Base-by-base conservation (phyloP, 2,888 invertebrate genomes). In the Drosophila falleni region DNA sequence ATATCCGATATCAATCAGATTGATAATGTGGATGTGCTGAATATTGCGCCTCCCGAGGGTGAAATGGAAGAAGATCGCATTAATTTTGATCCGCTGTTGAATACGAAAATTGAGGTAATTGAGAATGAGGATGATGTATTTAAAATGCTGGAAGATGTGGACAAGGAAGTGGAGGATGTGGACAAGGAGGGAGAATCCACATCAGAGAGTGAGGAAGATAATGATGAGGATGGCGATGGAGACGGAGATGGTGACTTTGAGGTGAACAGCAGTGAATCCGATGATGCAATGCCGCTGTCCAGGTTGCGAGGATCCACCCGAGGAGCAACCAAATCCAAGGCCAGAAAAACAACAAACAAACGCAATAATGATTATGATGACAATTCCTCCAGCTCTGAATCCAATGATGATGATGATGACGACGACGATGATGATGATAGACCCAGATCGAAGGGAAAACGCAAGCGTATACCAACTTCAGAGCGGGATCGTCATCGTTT, bases 61-160 rank as follows among this genome's bases (percentile, higher is more conserved):
- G 89, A 89, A 47, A 78, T 78, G 49, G 89, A 89, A 15, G 90
- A 90, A 9, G 90, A 90, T 58, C 85, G 59, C 77, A 31, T 85
- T 70, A 61, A 75, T 33, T 77, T 77, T 49, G 76, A 77, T 35
- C 76, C 76, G 13, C 50, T 77, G 1, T 19, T 77, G 2, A 77
- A 77, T 60, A 77, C 76, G 23, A 77, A 77, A 46, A 71, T 91
- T 50, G 91, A 91, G 66, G 76, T 80, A 33, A 89, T 89, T 2
- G 90, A 90, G 39, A 90, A 89, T 61, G 90, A 91, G 15, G 89
- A 81, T 13, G 80, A 85, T 29, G 91, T 90, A 35, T 88, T 86
- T 2, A 90, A 90, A 63, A 87, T 90, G 90, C 54, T 90, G 5
- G 89, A 90, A 44, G 78, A 78, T 71, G 89, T 89, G 1, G 89